phyloP scores from a whole-genome alignment of 2,797 vertebrate species.

The Falco columbarius region DNA sequence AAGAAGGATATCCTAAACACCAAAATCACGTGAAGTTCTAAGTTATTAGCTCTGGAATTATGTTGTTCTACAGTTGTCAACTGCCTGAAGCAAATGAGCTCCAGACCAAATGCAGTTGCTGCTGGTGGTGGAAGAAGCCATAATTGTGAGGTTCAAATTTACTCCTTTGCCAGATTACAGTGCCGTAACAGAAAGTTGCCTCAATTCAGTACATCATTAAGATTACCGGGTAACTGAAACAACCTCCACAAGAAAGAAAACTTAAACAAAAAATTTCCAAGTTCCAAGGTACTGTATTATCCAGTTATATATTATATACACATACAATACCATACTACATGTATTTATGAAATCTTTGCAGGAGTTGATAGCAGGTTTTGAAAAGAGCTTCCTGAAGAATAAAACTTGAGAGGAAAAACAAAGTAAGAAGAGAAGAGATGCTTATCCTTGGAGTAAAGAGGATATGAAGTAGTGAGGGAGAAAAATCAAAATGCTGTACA shows the following conservation, averaged over 20 bases:
- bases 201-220: neutral
- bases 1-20: neutral
- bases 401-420: neutral
- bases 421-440: neutral
- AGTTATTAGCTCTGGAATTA: neutral
- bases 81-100: neutral
- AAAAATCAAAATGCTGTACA: neutral
- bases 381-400: neutral
- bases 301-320: no score
- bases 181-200: neutral
- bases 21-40: rapidly evolving
- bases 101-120: neutral
- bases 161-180: neutral
- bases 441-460: neutral
- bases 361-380: neutral
- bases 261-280: neutral
- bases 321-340: no score
- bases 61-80: neutral
- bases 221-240: neutral
- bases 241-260: neutral
- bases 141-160: neutral
- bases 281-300: neutral
- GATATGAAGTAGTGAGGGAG: neutral
- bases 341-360: neutral
- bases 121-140: neutral